A percentile compares a stretch with the other conserved stretches of the same genome.
Evolutionary conservation across 2,113 vertebrate species (phyloP).

Genomic region (Shinisaurus crocodilurus): DNA sequence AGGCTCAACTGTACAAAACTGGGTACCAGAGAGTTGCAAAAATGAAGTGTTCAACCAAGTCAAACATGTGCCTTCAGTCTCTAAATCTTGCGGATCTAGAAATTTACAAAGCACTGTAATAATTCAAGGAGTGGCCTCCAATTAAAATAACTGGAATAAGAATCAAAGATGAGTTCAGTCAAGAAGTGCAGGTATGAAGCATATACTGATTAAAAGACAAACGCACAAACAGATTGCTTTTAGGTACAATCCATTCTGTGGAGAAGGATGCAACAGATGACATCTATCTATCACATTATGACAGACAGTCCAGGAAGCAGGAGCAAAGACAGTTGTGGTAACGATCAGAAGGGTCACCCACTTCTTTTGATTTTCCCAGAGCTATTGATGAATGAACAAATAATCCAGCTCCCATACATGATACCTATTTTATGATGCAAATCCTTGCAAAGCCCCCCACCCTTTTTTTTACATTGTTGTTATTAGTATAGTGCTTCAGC

Average conservation of each 20-base stretch:
- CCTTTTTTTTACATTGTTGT: not conserved
- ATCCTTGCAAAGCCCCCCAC: not conserved
- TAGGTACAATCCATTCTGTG: not conserved
- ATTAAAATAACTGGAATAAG: not conserved
- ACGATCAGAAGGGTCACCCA: not conserved
- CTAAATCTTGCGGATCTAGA: not conserved
- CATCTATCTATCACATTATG: not conserved
- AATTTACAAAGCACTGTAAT: not conserved
- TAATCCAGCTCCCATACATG: not conserved
- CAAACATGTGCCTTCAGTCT: not conserved
- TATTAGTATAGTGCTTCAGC: not conserved
- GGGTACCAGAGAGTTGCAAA: not conserved
- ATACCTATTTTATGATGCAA: not conserved
- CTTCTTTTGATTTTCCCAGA: no score
- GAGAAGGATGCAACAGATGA: not conserved
- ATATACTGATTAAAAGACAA: not conserved
- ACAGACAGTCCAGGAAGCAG: no score
- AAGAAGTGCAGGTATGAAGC: not conserved
- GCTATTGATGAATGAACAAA: not conserved
- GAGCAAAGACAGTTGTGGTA: not conserved
- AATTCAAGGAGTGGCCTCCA: not conserved
- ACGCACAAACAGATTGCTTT: not conserved
- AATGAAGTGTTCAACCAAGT: not conserved
- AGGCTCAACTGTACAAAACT: not conserved
- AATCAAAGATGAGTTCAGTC: not conserved